These are phyloP conservation scores for Dascyllus trimaculatus DNA, from an alignment of 2,113 vertebrate genomes.

Conservation along the genomic window DNA sequence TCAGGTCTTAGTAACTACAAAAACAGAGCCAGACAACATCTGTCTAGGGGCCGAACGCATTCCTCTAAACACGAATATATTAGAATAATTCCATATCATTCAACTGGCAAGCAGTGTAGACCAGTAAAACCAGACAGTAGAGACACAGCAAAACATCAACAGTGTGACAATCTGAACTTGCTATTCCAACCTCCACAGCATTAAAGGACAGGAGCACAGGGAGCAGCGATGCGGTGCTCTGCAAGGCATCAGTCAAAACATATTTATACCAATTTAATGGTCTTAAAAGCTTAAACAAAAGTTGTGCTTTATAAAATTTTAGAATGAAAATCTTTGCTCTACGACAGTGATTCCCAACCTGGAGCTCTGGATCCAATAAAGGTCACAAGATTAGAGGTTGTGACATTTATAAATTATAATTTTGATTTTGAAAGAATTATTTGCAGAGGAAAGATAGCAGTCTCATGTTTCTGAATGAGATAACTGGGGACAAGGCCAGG, in stretches of 20 bases:
- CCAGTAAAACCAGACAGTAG: constrained; percentile 59
- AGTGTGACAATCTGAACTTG: constrained; percentile 36
- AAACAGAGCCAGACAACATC: constrained; percentile 60
- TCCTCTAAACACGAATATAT: constrained; percentile 51
- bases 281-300: neutral
- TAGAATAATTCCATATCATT: constrained; percentile 38
- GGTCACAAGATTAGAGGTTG: too few species aligned
- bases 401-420: too few species aligned
- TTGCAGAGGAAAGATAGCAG: too few species aligned
- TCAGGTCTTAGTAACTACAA: constrained; percentile 51
- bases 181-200: constrained; percentile 42
- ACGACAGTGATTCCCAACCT: neutral
- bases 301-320: neutral
- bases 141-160: constrained; percentile 53
- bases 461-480: too few species aligned
- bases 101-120: constrained; percentile 43
- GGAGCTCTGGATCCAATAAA: too few species aligned
- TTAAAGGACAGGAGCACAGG: constrained; percentile 57
- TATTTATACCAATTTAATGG: neutral
- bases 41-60: constrained; percentile 41
- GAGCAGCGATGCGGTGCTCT: constrained; percentile 55
- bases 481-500: too few species aligned
- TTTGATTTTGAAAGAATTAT: too few species aligned
- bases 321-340: neutral
- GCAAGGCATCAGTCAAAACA: constrained; percentile 32